phyloP scores from a whole-genome alignment of 2,797 vertebrate genomes.

The Enoplosus armatus region DNA sequence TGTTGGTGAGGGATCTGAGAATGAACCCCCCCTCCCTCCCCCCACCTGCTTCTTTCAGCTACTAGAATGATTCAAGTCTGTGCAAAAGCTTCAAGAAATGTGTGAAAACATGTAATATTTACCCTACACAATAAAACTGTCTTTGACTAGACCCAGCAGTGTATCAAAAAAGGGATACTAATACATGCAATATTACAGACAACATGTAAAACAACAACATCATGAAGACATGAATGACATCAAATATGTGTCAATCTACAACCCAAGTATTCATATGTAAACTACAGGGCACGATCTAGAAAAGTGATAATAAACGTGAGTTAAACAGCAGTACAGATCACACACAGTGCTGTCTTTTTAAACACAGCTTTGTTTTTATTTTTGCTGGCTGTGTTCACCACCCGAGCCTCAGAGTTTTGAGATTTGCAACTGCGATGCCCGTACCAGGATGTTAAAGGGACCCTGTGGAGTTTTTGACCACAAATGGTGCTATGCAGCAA shows the following conservation, averaged over 20 bases:
- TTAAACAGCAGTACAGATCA: no score
- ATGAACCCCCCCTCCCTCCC: slow-evolving; percentile 11
- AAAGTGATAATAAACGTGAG: not conserved
- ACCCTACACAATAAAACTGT: not conserved
- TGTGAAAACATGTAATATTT: not conserved
- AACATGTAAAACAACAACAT: not conserved
- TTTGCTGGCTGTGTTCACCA: no score
- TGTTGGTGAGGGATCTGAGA: slow-evolving; percentile 20
- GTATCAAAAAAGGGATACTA: not conserved
- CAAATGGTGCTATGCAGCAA: no score
- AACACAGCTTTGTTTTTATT: no score
- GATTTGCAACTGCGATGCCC: no score
- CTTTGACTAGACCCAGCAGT: not conserved
- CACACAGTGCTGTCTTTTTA: no score
- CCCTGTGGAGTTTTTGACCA: no score
- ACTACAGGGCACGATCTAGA: not conserved
- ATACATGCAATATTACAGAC: not conserved
- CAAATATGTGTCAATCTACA: not conserved
- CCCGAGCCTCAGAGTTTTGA: no score
- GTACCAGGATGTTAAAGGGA: no score
- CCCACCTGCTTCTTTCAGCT: not conserved
- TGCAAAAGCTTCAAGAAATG: not conserved
- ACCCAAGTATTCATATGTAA: not conserved
- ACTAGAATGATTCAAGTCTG: not conserved
- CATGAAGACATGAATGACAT: not conserved